Evolutionary conservation across 1,140 invertebrate species (phyloP), one percentile per base, ranked within the genome.

Genomic region (Zaprionus kolodkinae): DNA sequence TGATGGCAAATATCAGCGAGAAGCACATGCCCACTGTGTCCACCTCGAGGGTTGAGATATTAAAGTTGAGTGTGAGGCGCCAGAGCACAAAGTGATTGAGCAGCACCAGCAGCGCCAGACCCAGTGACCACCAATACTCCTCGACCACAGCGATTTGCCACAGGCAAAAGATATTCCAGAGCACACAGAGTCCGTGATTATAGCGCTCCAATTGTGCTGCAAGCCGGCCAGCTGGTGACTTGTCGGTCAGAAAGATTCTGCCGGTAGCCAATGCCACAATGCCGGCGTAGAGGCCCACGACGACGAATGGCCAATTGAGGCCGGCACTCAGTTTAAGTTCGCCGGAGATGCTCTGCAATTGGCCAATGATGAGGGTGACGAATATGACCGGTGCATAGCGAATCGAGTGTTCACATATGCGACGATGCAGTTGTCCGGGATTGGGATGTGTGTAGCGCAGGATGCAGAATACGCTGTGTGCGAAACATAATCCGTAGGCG

Each of bases 1-100:
- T 89, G 7, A 89, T 57, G 9, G 85, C 85, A 54, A 89, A 89
- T 21, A 89, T 79, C 0, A 84, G 52, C 4, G 81, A 76, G 55
- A 89, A 89, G 43, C 85, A 89, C 85, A 89, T 90, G 63, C 85
- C 85, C 43, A 89, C 81, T 3, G 85, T 90, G 65, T 68, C 61
- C 21, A 89, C 72, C 56, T 89, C 85, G 43, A 76, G 61, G 3
- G 72, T 35, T 11, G 75, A 76, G 27, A 89, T 89, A 35, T 85
- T 89, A 11, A 65, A 89, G 64, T 78, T 72, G 38, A 85, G 21
- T 1, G 81, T 72, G 1, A 89, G 55, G 5, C 81, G 85, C 81
- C 86, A 90, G 9, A 89, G 64, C 1, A 89, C 61, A 61, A 89
- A 89, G 40, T 90, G 86, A 36, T 89, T 89, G 0, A 89, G 67